A percentile compares a stretch with the other conserved stretches of the same genome.
These are phyloP conservation scores for Hylaeus volcanicus DNA, from an alignment of 1,140 invertebrate genomes.

Conservation along the genomic window DNA sequence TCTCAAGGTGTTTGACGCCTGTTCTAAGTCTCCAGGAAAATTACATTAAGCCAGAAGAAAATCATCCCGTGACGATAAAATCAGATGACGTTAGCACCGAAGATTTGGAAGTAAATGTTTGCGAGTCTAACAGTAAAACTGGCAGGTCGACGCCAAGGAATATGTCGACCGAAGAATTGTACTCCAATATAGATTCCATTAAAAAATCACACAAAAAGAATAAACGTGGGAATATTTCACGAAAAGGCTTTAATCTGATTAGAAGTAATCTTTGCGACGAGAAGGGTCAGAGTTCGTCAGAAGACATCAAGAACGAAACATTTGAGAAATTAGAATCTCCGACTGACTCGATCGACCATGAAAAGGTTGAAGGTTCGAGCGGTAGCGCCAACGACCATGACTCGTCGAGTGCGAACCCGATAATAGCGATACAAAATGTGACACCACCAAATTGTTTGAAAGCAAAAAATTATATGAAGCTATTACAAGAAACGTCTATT, in stretches of 20 bases:
- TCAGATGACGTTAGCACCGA: background rate
- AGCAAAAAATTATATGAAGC: constrained; percentile 58
- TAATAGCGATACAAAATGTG: constrained; percentile 13
- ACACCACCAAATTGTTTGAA: constrained; percentile 73
- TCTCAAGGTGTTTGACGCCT: constrained; percentile 51
- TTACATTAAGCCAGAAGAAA: background rate
- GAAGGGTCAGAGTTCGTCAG: background rate
- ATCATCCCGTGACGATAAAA: background rate
- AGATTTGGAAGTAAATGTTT: background rate
- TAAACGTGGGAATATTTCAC: constrained; percentile 55
- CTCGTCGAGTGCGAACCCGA: background rate
- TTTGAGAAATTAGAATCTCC: background rate
- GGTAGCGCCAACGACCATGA: background rate
- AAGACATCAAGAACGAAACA: background rate
- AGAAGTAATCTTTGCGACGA: background rate
- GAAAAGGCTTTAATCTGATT: background rate
- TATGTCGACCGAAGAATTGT: constrained; percentile 62
- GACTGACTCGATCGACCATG: background rate
- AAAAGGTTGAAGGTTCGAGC: constrained; percentile 61
- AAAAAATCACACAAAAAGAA: constrained; percentile 76
- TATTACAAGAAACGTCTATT: constrained; percentile 71
- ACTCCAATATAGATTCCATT: constrained; percentile 70
- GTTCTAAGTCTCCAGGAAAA: constrained; percentile 35
- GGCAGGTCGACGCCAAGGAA: constrained; percentile 67
- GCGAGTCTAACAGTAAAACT: background rate